Conservation (phyloP, 2,797 vertebrate genomes). For the Kryptolebias ocellatus region DNA sequence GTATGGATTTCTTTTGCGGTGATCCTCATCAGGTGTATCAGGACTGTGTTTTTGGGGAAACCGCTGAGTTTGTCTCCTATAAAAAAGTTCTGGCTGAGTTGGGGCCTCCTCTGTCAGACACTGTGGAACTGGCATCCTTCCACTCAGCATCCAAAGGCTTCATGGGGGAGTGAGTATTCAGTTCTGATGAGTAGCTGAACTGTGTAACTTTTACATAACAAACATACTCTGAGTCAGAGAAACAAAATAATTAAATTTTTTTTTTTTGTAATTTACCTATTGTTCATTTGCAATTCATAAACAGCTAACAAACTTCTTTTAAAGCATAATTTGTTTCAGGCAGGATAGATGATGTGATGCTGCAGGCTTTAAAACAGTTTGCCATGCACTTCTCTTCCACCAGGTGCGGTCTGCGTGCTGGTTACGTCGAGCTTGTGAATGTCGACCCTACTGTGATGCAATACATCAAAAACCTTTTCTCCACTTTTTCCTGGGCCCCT, state of each 20-base stretch:
- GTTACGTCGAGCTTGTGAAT: constrained; percentile 82
- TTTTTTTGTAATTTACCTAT: not conserved
- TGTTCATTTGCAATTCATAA: not conserved
- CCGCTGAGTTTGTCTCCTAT: constrained; percentile 86
- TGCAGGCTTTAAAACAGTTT: not conserved
- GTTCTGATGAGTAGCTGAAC: not conserved
- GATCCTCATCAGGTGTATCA: constrained; percentile 79
- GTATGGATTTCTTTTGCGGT: not conserved
- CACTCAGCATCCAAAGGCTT: constrained; percentile 89
- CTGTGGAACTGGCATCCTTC: constrained; percentile 88
- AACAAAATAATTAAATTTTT: too few species aligned
- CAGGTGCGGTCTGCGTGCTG: constrained; percentile 81
- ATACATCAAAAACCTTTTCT: constrained; percentile 25
- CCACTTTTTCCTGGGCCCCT: constrained; percentile 5
- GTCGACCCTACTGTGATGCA: constrained; percentile 67
- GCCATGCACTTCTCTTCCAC: not conserved
- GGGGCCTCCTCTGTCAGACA: constrained; percentile 79
- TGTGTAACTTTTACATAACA: too few species aligned
- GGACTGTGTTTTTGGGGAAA: constrained; percentile 78
- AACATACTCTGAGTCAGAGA: not conserved
- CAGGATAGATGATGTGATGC: not conserved
- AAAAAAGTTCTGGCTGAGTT: constrained; percentile 89
- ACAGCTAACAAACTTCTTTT: not conserved
- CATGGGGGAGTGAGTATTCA: constrained; percentile 88
- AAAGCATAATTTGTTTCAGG: not conserved